Percentiles rank a stretch among this genome's conserved stretches.
Conservation (phyloP, 2,113 vertebrate species). For the Sapayoa aenigma region DNA sequence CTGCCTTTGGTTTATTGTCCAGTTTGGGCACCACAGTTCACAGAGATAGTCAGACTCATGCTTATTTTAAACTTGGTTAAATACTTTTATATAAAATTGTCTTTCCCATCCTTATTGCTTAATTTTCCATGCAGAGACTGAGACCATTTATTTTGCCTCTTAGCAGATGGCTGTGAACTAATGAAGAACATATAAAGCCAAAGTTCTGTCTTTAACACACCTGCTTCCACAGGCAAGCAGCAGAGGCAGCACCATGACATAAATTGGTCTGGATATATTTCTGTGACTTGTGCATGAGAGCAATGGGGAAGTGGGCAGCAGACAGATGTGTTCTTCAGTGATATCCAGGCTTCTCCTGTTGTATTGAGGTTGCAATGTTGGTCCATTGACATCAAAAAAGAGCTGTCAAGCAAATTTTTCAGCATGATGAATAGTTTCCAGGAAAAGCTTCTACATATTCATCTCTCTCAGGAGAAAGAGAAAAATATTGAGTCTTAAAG, state of each 20-base stretch:
- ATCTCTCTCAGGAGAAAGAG: neutral
- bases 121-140: neutral
- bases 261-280: neutral
- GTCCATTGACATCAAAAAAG: neutral
- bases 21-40: neutral
- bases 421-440: neutral
- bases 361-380: neutral
- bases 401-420: neutral
- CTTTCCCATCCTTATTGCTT: neutral
- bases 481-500: neutral
- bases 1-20: neutral
- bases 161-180: neutral
- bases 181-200: neutral
- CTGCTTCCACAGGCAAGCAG: neutral
- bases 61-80: neutral
- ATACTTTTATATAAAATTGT: neutral
- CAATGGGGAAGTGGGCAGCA: neutral
- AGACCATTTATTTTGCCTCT: neutral
- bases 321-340: neutral
- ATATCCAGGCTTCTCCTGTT: neutral
- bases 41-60: neutral
- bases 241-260: neutral
- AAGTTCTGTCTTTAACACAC: neutral
- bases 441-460: neutral
- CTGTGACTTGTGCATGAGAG: neutral